Evolutionary conservation across 2,113 vertebrate species (phyloP).

Genomic region (Tragelaphus buxtoni): DNA sequence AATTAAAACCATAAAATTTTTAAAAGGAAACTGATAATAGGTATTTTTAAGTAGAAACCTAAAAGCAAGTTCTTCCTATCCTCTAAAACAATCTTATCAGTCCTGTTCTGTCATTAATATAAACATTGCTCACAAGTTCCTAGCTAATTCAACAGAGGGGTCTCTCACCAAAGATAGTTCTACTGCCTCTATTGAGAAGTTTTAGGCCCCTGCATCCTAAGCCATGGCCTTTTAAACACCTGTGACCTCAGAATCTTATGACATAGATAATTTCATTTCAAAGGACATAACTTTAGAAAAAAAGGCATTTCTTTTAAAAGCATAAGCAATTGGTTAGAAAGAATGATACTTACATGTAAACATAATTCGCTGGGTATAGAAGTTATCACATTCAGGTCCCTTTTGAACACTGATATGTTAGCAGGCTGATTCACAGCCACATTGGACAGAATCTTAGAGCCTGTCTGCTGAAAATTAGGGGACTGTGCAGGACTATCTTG

Average conservation of each 20-base stretch:
- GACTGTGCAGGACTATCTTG: constrained; percentile 76
- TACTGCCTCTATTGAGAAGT: background rate
- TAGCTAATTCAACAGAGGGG: constrained; percentile 37
- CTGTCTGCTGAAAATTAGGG: constrained; percentile 69
- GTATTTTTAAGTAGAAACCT: background rate
- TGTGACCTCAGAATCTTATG: constrained; percentile 21
- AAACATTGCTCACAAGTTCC: background rate
- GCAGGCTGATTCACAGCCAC: constrained; percentile 54
- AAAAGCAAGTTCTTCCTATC: constrained; percentile 18
- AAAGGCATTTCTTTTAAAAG: constrained; percentile 34
- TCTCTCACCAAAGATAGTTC: constrained; percentile 8
- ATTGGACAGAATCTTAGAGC: constrained; percentile 39
- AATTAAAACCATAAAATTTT: background rate
- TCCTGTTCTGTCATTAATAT: constrained; percentile 22
- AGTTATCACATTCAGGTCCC: constrained; percentile 66
- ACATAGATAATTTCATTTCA: background rate
- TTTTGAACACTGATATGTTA: constrained; percentile 50
- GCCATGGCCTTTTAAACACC: background rate
- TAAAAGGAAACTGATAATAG: background rate
- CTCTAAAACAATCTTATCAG: constrained; percentile 8
- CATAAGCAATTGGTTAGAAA: constrained; percentile 40
- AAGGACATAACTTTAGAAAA: background rate
- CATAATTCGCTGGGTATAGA: constrained; percentile 71
- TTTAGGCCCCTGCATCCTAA: background rate
- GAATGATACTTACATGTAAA: constrained; percentile 76